These are phyloP conservation scores for Drosophila yooni DNA, from an alignment of 2,888 invertebrate species.

Conservation along the genomic window DNA sequence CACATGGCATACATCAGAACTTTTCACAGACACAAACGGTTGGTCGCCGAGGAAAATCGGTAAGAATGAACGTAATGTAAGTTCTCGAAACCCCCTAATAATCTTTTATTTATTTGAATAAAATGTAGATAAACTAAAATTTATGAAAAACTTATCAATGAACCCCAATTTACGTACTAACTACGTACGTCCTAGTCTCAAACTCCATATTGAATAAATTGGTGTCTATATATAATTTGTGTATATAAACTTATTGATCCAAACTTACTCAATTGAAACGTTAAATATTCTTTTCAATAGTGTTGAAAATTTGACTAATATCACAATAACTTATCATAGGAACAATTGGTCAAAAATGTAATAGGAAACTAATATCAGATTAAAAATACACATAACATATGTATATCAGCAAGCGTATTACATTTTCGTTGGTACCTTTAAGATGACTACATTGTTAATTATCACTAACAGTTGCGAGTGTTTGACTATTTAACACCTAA, in stretches of 20 bases:
- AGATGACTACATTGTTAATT: slow-evolving; percentile 6
- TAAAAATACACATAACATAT: neutral
- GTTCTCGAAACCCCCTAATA: neutral
- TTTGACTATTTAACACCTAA: slow-evolving; percentile 1
- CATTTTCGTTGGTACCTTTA: neutral
- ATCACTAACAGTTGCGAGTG: neutral
- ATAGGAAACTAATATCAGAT: neutral
- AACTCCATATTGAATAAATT: neutral
- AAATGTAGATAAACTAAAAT: neutral
- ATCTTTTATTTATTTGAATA: neutral
- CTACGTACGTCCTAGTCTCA: neutral
- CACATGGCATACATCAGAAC: neutral
- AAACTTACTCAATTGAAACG: neutral
- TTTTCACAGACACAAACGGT: neutral
- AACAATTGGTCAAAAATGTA: neutral
- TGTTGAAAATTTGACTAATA: neutral
- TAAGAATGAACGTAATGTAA: neutral
- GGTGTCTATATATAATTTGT: neutral
- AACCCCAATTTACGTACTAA: neutral
- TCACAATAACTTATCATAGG: neutral
- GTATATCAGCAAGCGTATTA: neutral
- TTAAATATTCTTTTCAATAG: neutral
- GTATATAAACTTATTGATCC: neutral
- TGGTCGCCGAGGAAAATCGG: neutral
- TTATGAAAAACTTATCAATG: neutral